These are phyloP conservation scores for Deilephila elpenor DNA, from an alignment of 2,888 invertebrate species.

Conservation along the genomic window DNA sequence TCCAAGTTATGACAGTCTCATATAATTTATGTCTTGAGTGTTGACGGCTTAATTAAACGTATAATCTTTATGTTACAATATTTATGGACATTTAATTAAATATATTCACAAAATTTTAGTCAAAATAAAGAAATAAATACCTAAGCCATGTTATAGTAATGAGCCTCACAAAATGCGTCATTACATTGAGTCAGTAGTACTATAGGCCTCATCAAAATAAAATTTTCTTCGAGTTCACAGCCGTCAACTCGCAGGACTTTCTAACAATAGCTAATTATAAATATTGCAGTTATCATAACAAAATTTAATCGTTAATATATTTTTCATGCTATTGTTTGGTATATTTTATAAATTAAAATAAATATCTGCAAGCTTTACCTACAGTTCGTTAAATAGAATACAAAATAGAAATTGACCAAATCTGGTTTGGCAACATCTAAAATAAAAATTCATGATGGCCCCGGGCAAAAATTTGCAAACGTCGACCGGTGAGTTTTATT, in stretches of 20 bases:
- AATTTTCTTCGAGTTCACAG: too few species aligned
- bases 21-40: conserved; percentile 17
- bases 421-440: conserved; percentile 40
- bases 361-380: neutral
- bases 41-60: conserved; percentile 1
- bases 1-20: conserved; percentile 29
- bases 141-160: too few species aligned
- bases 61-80: neutral
- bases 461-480: conserved; percentile 64
- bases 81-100: neutral
- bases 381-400: conserved; percentile 9
- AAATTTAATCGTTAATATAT: too few species aligned
- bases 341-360: too few species aligned
- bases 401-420: conserved; percentile 38
- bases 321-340: too few species aligned
- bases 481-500: conserved; percentile 70
- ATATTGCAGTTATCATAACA: too few species aligned
- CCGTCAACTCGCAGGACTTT: too few species aligned
- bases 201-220: too few species aligned
- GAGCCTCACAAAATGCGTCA: too few species aligned
- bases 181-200: too few species aligned
- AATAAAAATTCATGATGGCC: conserved; percentile 48
- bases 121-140: neutral
- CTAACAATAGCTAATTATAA: too few species aligned
- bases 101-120: neutral